phyloP scores from a whole-genome alignment of 2,113 vertebrate genomes.

The Rhea americana region DNA sequence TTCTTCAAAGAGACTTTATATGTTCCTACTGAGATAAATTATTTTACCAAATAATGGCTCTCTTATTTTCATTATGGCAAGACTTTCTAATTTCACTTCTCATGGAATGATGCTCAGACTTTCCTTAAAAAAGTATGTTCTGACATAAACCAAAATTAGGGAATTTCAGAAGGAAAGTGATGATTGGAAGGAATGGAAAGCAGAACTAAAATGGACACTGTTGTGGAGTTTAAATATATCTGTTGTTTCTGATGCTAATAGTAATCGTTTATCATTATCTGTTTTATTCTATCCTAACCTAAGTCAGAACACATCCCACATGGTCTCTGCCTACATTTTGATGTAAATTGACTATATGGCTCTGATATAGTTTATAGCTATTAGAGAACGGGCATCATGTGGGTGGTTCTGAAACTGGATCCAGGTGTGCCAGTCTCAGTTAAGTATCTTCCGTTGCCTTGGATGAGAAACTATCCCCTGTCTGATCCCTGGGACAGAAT shows the following conservation, averaged over 20 bases:
- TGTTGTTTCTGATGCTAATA: conserved; percentile 8
- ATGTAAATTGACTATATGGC: neutral
- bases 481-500: neutral
- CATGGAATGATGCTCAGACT: conserved; percentile 25
- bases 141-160: conserved; percentile 1
- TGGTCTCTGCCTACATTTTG: neutral
- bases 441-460: neutral
- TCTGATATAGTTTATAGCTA: neutral
- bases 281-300: neutral
- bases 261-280: neutral
- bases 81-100: conserved; percentile 26
- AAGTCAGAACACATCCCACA: neutral
- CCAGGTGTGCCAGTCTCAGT: neutral
- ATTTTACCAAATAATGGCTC: conserved; percentile 63
- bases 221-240: neutral
- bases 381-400: neutral
- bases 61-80: conserved; percentile 35
- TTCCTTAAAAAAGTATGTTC: conserved; percentile 37
- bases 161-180: neutral
- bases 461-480: neutral
- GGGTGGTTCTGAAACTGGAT: neutral
- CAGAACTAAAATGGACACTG: neutral
- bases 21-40: conserved; percentile 49
- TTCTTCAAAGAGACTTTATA: conserved; percentile 41
- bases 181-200: neutral